Evolutionary conservation across 37 sponge, comb jelly and placozoan species (phyloP).

Genomic region (Hexactinellida sp.): DNA sequence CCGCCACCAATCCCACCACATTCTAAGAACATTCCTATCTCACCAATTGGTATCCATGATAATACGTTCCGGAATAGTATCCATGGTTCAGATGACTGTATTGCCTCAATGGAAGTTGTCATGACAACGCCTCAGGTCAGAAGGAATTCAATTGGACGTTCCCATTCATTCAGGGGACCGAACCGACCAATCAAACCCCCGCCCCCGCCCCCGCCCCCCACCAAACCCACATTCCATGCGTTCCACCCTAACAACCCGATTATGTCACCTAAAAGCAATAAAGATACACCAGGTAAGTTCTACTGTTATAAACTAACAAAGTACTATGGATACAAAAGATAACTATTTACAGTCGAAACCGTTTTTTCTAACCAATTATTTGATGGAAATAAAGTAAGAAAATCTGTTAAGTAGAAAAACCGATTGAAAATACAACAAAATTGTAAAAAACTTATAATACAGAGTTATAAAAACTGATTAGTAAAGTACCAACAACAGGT

Average conservation of each 20-base stretch:
- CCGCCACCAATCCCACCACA: neutral
- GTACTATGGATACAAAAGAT: no score
- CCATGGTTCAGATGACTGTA: neutral
- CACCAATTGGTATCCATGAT: neutral
- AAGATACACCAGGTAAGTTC: neutral
- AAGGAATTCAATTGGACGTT: neutral
- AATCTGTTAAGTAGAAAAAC: no score
- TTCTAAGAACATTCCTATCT: neutral
- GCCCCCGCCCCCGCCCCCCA: neutral
- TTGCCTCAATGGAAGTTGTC: neutral
- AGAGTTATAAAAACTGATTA: no score
- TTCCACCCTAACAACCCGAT: constrained; percentile 15
- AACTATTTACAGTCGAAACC: no score
- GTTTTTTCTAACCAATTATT: no score
- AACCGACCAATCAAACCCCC: neutral
- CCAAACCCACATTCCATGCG: neutral
- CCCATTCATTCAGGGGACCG: neutral
- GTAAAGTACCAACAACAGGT: no score
- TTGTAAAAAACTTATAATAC: no score
- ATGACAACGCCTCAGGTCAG: neutral
- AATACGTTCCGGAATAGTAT: neutral
- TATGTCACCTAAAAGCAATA: neutral
- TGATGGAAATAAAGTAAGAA: no score
- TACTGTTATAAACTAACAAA: neutral
- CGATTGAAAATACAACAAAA: no score